Conservation (phyloP, 2,888 invertebrate species). For the Pachycephus smyrnensis region DNA sequence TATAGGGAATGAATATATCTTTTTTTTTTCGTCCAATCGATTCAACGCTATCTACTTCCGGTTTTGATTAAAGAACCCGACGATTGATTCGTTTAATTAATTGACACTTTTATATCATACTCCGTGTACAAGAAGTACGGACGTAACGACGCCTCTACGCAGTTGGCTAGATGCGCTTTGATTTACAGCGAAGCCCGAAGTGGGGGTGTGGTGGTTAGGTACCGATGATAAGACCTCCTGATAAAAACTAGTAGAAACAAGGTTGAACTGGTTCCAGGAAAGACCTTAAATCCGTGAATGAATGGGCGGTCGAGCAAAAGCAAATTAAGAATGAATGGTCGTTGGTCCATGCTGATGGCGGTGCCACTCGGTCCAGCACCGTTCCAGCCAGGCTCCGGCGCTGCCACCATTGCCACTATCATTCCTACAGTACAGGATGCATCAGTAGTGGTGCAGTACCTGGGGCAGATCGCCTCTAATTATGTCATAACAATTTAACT, state of each 20-base stretch:
- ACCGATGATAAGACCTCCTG: neutral
- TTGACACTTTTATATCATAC: neutral
- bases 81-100: too few species aligned
- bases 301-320: slow-evolving; percentile 50
- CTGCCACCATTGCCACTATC: neutral
- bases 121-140: neutral
- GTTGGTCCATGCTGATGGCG: slow-evolving; percentile 32
- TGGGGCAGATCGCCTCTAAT: slow-evolving; percentile 54
- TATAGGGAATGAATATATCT: neutral
- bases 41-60: neutral
- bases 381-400: slow-evolving; percentile 32
- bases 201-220: neutral
- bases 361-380: slow-evolving; percentile 33
- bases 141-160: neutral
- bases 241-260: neutral
- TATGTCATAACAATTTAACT: slow-evolving; percentile 64
- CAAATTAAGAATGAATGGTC: slow-evolving; percentile 57
- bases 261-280: slow-evolving; percentile 39
- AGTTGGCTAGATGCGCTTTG: neutral
- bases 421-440: neutral
- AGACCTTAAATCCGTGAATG: slow-evolving; percentile 59
- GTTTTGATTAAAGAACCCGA: neutral
- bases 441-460: slow-evolving; percentile 4
- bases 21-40: neutral
- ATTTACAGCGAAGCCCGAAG: neutral